Percentiles rank a stretch among this genome's conserved stretches.
Evolutionary conservation across 2,797 vertebrate species (phyloP).

Genomic region (Leuciscus waleckii): DNA sequence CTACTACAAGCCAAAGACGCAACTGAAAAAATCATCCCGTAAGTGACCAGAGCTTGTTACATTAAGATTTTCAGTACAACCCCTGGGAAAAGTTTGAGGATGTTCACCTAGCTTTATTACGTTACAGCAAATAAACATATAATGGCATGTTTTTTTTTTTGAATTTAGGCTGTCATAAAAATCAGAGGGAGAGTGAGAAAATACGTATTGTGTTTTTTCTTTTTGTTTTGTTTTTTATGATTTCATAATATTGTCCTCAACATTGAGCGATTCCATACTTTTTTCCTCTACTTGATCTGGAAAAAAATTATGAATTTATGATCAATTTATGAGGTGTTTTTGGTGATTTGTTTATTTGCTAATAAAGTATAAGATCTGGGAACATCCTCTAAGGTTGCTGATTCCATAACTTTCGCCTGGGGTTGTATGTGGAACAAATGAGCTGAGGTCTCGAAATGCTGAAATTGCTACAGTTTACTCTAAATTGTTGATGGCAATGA

Average conservation of each 20-base stretch:
- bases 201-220: too few species aligned
- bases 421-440: not conserved
- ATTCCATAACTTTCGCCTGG: not conserved
- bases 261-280: too few species aligned
- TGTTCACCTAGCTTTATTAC: not conserved
- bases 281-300: not conserved
- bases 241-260: too few species aligned
- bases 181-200: too few species aligned
- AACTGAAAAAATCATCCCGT: slow-evolving; percentile 85
- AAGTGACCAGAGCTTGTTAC: slow-evolving; percentile 64
- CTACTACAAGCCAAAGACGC: slow-evolving; percentile 89
- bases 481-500: not conserved
- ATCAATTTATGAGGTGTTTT: too few species aligned
- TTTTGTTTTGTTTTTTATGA: too few species aligned
- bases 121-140: not conserved
- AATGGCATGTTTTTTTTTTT: not conserved
- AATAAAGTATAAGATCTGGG: not conserved
- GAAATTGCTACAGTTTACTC: not conserved
- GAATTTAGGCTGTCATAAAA: not conserved
- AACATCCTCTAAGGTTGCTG: not conserved
- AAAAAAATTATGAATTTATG: too few species aligned
- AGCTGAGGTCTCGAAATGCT: not conserved
- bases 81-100: not conserved
- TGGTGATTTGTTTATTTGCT: not conserved
- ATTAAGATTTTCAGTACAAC: not conserved